Percentiles rank a stretch among this genome's conserved stretches.
These are phyloP conservation scores for Cyprinodon variegatus DNA, from an alignment of 2,113 vertebrate species.

Conservation along the genomic window DNA sequence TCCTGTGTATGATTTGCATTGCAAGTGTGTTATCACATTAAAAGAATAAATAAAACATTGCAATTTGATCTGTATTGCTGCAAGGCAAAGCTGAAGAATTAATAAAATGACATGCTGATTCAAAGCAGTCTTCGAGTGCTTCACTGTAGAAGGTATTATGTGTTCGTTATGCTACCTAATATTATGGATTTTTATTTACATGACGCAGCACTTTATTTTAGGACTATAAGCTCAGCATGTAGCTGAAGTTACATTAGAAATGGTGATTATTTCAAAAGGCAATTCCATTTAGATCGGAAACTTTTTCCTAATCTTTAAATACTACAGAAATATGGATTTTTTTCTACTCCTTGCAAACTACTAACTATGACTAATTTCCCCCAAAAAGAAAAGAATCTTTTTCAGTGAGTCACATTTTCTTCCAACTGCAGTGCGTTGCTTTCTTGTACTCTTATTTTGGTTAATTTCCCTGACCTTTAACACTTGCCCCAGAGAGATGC, in stretches of 20 bases:
- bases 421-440: constrained; percentile 35
- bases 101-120: constrained; percentile 41
- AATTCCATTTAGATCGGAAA: neutral
- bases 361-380: constrained; percentile 26
- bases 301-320: constrained; percentile 1
- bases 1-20: constrained; percentile 50
- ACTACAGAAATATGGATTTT: constrained; percentile 22
- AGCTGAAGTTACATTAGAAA: neutral
- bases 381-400: constrained; percentile 38
- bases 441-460: constrained; percentile 81
- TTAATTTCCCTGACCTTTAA: constrained; percentile 93
- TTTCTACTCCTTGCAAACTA: constrained; percentile 34
- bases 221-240: neutral
- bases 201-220: neutral
- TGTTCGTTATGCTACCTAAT: neutral
- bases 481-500: constrained; percentile 91
- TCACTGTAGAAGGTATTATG: neutral
- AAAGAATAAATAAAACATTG: constrained; percentile 51
- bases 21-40: constrained; percentile 57
- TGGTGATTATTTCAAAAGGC: neutral
- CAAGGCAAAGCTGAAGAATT: constrained; percentile 33
- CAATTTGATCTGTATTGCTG: constrained; percentile 42
- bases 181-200: neutral
- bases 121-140: neutral
- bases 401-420: constrained; percentile 59